Evolutionary conservation across 2,113 vertebrate genomes (phyloP).

Genomic region (Dromas ardeola): DNA sequence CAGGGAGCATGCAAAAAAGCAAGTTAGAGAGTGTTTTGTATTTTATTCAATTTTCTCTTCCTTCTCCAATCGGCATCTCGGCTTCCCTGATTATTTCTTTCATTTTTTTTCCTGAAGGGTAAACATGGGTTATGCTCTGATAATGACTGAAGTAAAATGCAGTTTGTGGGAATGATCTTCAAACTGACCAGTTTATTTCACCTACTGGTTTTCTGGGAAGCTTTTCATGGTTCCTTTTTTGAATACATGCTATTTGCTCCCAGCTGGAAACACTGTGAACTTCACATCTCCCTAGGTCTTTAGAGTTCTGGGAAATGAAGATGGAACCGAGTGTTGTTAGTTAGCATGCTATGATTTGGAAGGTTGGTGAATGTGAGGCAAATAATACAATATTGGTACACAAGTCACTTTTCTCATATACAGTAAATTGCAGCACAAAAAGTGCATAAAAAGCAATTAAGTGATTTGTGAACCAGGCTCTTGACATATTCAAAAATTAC

Average conservation of each 20-base stretch:
- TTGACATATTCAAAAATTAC: constrained; percentile 59
- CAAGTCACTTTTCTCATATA: constrained; percentile 44
- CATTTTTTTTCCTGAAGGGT: not conserved
- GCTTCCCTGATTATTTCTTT: not conserved
- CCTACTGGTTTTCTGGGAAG: not conserved
- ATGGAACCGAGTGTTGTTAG: constrained; percentile 4
- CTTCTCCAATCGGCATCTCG: not conserved
- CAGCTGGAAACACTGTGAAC: constrained; percentile 33
- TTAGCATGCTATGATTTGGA: not conserved
- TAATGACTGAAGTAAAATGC: not conserved
- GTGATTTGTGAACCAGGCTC: constrained; percentile 39
- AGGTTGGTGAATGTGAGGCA: not conserved
- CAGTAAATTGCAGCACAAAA: constrained; percentile 34
- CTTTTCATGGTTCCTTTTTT: not conserved
- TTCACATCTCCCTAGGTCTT: constrained; percentile 31
- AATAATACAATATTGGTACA: constrained; percentile 24
- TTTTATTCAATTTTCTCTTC: not conserved
- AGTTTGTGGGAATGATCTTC: constrained; percentile 4
- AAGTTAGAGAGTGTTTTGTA: not conserved
- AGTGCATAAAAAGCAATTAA: constrained; percentile 41
- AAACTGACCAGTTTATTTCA: constrained; percentile 1
- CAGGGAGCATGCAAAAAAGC: not conserved
- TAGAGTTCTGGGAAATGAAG: constrained; percentile 29
- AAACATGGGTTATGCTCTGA: not conserved
- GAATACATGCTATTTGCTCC: not conserved